Conservation (phyloP, 2,797 vertebrate species). For the Sphenopsis melanotis region DNA sequence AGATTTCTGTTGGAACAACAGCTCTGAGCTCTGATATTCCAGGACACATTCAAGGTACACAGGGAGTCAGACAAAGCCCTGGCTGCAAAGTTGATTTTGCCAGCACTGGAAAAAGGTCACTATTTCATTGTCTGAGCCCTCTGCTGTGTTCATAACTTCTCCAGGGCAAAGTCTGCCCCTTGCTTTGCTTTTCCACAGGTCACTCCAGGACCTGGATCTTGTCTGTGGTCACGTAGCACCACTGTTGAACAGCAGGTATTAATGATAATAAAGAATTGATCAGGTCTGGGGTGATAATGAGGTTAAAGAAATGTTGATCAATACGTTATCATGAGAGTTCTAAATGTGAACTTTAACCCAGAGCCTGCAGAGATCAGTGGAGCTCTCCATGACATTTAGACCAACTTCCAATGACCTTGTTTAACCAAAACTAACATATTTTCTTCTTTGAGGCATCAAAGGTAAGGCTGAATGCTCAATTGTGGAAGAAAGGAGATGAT, state of each 20-base stretch:
- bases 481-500: background rate
- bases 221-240: constrained; percentile 40
- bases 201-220: background rate
- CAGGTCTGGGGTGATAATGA: background rate
- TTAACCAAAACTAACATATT: background rate
- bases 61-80: background rate
- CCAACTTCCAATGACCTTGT: background rate
- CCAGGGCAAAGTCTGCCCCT: constrained; percentile 27
- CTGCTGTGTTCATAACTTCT: background rate
- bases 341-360: background rate
- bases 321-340: background rate
- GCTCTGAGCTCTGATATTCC: background rate
- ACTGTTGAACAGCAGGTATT: background rate
- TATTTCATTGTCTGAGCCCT: background rate
- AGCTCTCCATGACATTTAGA: background rate
- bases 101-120: background rate
- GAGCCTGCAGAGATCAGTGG: background rate
- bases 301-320: background rate
- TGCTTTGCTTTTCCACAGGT: background rate
- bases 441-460: background rate
- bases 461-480: background rate
- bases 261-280: background rate
- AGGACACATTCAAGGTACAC: too few relatives aligned
- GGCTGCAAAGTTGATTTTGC: background rate
- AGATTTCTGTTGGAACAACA: background rate